Evolutionary conservation across 2,888 invertebrate species (phyloP), one percentile per base, ranked within the genome.

Genomic region (Stratiomys singularior): DNA sequence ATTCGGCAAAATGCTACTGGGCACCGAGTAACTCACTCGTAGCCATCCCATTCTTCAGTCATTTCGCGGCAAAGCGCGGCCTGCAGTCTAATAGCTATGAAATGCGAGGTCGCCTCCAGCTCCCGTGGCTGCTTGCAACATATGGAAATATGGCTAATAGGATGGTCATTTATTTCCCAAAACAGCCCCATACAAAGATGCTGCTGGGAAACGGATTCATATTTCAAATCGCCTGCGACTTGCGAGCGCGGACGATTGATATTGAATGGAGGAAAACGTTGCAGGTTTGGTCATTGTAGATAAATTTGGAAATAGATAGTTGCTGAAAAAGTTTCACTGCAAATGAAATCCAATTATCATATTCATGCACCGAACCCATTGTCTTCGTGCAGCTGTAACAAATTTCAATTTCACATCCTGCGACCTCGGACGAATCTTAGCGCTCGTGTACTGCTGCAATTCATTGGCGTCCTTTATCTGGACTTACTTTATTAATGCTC

Each of bases 61-160:
- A 79, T 78, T 78, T 77, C 52, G 69, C 69, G 25, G 66, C 21
- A 27, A 47, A 47, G 21, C n/a, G 56, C 74, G 28, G 28, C 46
- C 56, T 1, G 47, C 71, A 18, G 52, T 74, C 74, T 74, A 74
- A 74, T 74, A 60, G 72, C 71, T 28, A 21, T 25, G 37, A 30
- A 23, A 37, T 47, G n/a, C 47, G 76, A 64, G 44, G 69, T 23
- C 28, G 67, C 66, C 66, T 64, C 64, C 74, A 15, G 13, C 7
- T n/a, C 46, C 18, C 23, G 3, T 69, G 69, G 21, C 44, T 30
- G 77, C 66, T 76, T 76, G 78, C 72, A 63, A 72, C 77, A 77
- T 78, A 78, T 78, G 78, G 78, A 78, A 77, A 78, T 77, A 78
- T 78, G 56, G 76, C 77, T 78, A 78, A 78, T 78, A 78, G 78